Evolutionary conservation across 2,888 invertebrate species (phyloP).

Genomic region (Muscina levida): DNA sequence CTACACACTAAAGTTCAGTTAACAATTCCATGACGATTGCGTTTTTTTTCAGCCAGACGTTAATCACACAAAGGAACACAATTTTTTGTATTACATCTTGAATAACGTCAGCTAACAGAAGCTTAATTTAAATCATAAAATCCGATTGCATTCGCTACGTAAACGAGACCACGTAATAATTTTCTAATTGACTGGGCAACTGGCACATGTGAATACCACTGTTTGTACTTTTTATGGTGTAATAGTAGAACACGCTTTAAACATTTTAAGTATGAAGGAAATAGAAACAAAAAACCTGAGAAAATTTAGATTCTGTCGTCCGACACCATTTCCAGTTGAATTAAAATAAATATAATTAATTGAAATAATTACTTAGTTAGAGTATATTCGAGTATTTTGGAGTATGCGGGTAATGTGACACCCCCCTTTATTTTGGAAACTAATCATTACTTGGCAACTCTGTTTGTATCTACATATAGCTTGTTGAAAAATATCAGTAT

Average conservation of each 20-base stretch:
- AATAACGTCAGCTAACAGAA: not conserved
- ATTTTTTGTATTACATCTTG: too few relatives aligned
- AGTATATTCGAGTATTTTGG: too few relatives aligned
- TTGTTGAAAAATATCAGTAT: too few relatives aligned
- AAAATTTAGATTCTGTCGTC: slow-evolving; percentile 6
- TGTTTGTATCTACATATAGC: too few relatives aligned
- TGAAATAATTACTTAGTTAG: too few relatives aligned
- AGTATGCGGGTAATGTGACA: too few relatives aligned
- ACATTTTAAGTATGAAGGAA: slow-evolving; percentile 22
- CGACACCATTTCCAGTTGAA: slow-evolving; percentile 28
- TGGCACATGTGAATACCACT: not conserved
- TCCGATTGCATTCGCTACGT: slow-evolving; percentile 8
- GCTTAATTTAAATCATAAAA: slow-evolving; percentile 47
- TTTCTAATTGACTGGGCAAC: slow-evolving; percentile 36
- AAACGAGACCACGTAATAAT: not conserved
- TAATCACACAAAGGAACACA: not conserved
- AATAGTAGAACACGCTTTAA: slow-evolving; percentile 42
- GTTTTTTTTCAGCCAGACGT: not conserved
- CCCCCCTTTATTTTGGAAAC: too few relatives aligned
- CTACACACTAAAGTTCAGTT: not conserved
- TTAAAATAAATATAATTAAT: too few relatives aligned
- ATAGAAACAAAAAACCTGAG: slow-evolving; percentile 39
- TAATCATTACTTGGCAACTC: too few relatives aligned
- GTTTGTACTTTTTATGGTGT: not conserved
- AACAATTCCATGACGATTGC: slow-evolving; percentile 10